Conservation (phyloP, 2,113 vertebrate species). For the Eurypyga helias region DNA sequence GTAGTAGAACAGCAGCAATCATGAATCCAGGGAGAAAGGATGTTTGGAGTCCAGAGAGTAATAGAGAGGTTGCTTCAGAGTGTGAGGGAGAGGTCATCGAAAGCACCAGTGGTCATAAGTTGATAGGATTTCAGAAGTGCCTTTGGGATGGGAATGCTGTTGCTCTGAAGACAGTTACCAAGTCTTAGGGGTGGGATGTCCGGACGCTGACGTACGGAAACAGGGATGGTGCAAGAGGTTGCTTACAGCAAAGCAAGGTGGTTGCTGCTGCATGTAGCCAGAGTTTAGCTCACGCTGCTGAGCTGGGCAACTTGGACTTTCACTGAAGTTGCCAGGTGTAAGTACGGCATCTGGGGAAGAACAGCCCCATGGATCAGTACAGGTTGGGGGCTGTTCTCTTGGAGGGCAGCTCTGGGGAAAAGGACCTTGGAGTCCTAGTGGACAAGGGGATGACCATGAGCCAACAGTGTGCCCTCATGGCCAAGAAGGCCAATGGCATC, state of each 20-base stretch:
- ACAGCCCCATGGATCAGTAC: no score
- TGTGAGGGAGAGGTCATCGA: not conserved
- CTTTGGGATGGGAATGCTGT: not conserved
- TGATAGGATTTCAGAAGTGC: not conserved
- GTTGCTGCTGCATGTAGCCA: not conserved
- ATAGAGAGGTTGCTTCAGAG: not conserved
- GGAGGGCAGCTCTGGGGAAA: no score
- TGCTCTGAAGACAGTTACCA: not conserved
- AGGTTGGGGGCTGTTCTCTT: no score
- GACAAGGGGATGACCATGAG: no score
- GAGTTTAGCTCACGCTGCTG: not conserved
- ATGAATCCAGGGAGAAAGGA: not conserved
- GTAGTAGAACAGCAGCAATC: not conserved
- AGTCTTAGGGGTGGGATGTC: not conserved
- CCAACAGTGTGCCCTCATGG: no score
- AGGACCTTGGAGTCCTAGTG: no score
- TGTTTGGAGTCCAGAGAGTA: not conserved
- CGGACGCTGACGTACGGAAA: not conserved
- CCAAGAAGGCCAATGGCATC: no score
- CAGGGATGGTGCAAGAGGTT: fast-evolving
- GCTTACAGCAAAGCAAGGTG: not conserved
- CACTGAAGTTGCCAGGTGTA: not conserved
- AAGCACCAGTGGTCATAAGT: not conserved
- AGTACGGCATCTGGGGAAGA: no score
- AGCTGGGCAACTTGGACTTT: not conserved